Evolutionary conservation across 2,888 invertebrate genomes (phyloP).

Genomic region (Drosophila maculinotata): DNA sequence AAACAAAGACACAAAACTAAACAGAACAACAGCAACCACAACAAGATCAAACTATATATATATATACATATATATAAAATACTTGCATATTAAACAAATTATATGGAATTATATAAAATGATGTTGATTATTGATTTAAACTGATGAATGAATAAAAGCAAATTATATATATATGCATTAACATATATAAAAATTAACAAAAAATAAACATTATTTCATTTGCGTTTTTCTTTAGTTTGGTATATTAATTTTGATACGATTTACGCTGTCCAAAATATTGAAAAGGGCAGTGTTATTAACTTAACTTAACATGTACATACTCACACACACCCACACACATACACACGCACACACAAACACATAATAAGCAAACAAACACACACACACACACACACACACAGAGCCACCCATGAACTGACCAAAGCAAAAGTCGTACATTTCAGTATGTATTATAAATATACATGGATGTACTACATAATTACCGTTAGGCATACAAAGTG

Average conservation of each 20-base stretch:
- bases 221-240: constrained; percentile 66
- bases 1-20: constrained; percentile 49
- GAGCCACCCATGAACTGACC: constrained; percentile 64
- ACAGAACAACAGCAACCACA: constrained; percentile 64
- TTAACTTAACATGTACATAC: constrained; percentile 54
- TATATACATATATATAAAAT: constrained; percentile 57
- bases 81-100: constrained; percentile 79
- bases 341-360: constrained; percentile 7
- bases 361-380: constrained; percentile 16
- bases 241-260: constrained; percentile 43
- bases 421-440: constrained; percentile 46
- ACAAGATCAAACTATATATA: constrained; percentile 63
- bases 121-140: constrained; percentile 82
- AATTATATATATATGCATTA: constrained; percentile 47
- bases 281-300: constrained; percentile 33
- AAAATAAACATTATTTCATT: constrained; percentile 32
- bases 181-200: constrained; percentile 67
- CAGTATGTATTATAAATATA: constrained; percentile 32
- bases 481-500: constrained; percentile 49
- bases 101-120: constrained; percentile 76
- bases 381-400: constrained; percentile 24
- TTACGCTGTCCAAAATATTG: constrained; percentile 36
- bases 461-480: constrained; percentile 48
- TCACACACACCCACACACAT: constrained; percentile 11
- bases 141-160: constrained; percentile 69